These are phyloP conservation scores for Papilio polytes DNA, from an alignment of 1,140 invertebrate species.

Conservation along the genomic window DNA sequence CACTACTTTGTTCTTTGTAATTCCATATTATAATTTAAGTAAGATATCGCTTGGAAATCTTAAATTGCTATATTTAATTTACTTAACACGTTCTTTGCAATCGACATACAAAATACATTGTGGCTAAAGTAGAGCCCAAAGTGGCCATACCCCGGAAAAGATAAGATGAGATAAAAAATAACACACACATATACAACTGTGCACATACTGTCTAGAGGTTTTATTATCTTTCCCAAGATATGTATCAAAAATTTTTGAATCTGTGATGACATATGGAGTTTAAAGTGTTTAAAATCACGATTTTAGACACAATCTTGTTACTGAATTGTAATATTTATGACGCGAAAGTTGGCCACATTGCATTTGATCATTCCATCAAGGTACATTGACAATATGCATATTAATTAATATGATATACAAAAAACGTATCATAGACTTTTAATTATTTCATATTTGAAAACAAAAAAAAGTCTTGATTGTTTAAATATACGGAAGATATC, in stretches of 20 bases:
- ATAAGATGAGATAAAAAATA: background rate
- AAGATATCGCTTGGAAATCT: too few species aligned
- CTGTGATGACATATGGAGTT: background rate
- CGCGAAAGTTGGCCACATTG: background rate
- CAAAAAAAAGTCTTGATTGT: background rate
- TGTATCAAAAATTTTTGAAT: background rate
- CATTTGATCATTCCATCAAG: background rate
- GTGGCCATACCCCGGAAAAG: slow-evolving; percentile 16
- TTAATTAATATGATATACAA: too few species aligned
- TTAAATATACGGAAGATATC: background rate
- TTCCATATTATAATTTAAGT: too few species aligned
- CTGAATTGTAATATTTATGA: background rate
- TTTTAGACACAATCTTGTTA: background rate
- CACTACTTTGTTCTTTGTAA: too few species aligned
- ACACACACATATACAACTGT: background rate
- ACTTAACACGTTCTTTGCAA: too few species aligned
- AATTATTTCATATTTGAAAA: background rate
- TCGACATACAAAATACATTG: background rate
- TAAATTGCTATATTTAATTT: too few species aligned
- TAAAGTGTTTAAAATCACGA: background rate
- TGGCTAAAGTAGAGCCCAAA: background rate
- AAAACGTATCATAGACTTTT: too few species aligned
- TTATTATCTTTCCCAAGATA: background rate
- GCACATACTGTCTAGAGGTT: background rate
- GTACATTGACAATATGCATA: background rate